A percentile compares a stretch with the other conserved stretches of the same genome.
Conservation (phyloP, 2,888 invertebrate species). For the Cerastis leucographa region DNA sequence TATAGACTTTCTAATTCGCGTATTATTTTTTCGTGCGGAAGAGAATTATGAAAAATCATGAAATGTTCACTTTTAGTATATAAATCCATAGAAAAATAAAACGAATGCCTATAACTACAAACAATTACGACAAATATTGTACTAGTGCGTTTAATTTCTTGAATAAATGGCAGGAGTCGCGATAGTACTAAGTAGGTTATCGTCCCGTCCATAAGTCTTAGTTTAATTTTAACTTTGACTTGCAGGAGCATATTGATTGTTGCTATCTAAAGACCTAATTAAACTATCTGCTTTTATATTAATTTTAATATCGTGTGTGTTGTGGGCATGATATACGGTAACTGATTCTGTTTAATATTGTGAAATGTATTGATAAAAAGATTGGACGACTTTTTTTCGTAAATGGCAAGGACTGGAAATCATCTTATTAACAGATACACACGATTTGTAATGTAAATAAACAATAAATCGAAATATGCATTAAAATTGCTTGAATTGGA, state of each 20-base stretch:
- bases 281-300: conserved; percentile 48
- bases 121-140: neutral
- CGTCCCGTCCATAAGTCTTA: conserved; percentile 38
- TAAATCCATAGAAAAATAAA: conserved; percentile 3
- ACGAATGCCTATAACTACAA: neutral
- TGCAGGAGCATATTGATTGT: conserved; percentile 45
- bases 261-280: conserved; percentile 66
- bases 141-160: conserved; percentile 8
- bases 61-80: neutral
- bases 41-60: neutral
- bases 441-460: neutral
- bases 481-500: neutral
- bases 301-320: neutral
- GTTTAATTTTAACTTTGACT: conserved; percentile 62
- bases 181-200: conserved; percentile 62
- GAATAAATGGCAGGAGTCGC: conserved; percentile 25
- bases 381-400: neutral
- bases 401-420: neutral
- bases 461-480: neutral
- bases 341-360: neutral
- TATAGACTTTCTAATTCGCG: neutral
- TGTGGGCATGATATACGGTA: neutral
- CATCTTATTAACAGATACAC: too few relatives aligned
- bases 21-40: too few relatives aligned
- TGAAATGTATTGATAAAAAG: neutral